Evolutionary conservation across 2,888 invertebrate genomes (phyloP).

Genomic region (Linnaemya vulpina): DNA sequence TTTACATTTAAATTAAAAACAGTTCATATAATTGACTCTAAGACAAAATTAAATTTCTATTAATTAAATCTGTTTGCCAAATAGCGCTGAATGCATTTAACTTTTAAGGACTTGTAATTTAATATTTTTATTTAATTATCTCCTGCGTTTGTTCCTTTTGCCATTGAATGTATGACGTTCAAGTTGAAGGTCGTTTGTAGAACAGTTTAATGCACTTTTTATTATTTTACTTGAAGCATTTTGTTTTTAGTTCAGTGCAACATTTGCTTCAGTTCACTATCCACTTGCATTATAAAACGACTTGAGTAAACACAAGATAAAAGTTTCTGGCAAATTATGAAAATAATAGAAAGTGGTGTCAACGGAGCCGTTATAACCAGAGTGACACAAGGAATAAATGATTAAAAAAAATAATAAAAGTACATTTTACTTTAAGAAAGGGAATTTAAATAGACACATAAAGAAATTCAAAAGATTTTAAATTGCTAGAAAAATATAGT

Average conservation of each 20-base stretch:
- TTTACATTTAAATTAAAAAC: background rate
- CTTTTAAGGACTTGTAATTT: constrained; percentile 9
- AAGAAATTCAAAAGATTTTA: no score
- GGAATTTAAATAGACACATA: no score
- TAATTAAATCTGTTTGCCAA: background rate
- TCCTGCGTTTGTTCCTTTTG: background rate
- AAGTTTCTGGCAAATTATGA: constrained; percentile 11
- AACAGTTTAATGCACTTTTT: constrained; percentile 40
- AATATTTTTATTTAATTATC: background rate
- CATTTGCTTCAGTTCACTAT: background rate
- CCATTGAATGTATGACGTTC: constrained; percentile 34
- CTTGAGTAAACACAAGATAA: constrained; percentile 17
- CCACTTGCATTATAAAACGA: background rate
- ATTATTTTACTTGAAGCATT: background rate
- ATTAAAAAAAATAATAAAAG: background rate
- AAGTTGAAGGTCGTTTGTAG: constrained; percentile 51
- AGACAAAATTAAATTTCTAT: background rate
- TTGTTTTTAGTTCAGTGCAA: background rate
- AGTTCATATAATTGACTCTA: background rate
- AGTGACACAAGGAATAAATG: background rate
- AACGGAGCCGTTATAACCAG: background rate
- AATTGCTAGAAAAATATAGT: no score
- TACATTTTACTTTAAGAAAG: background rate
- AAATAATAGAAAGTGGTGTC: background rate
- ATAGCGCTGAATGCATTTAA: background rate